phyloP scores from a whole-genome alignment of 2,113 vertebrate genomes.

The Craseonycteris thonglongyai region DNA sequence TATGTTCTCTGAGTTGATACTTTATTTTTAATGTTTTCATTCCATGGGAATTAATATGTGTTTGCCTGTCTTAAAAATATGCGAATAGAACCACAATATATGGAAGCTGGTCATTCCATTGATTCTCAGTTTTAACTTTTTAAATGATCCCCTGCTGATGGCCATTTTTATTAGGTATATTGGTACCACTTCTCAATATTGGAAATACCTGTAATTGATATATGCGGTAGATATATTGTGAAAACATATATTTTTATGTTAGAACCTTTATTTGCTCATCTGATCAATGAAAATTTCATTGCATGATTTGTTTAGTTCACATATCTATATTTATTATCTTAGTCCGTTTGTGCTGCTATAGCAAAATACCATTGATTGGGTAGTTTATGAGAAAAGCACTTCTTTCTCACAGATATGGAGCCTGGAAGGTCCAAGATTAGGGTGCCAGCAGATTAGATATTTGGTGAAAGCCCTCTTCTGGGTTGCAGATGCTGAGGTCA shows the following conservation, averaged over 20 bases:
- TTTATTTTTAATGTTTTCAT: background rate
- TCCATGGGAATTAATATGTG: background rate
- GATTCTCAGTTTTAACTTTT: background rate
- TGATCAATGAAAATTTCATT: background rate
- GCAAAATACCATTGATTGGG: background rate
- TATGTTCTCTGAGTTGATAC: background rate
- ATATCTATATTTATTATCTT: background rate
- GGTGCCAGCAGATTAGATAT: background rate
- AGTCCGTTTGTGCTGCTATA: background rate
- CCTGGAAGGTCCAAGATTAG: background rate
- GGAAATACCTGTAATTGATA: background rate
- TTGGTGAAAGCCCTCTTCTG: background rate
- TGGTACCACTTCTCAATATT: background rate
- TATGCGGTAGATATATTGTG: no score
- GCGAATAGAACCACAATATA: background rate
- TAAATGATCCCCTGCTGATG: background rate
- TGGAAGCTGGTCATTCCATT: background rate
- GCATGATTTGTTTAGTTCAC: background rate
- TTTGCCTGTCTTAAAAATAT: background rate
- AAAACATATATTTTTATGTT: background rate
- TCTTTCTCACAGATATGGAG: background rate
- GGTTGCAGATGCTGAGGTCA: background rate
- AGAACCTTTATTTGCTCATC: background rate
- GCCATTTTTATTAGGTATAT: background rate
- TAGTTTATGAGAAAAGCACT: background rate